These are phyloP conservation scores for Gambusia yucatana DNA, from an alignment of 2,797 vertebrate species.

Conservation along the genomic window DNA sequence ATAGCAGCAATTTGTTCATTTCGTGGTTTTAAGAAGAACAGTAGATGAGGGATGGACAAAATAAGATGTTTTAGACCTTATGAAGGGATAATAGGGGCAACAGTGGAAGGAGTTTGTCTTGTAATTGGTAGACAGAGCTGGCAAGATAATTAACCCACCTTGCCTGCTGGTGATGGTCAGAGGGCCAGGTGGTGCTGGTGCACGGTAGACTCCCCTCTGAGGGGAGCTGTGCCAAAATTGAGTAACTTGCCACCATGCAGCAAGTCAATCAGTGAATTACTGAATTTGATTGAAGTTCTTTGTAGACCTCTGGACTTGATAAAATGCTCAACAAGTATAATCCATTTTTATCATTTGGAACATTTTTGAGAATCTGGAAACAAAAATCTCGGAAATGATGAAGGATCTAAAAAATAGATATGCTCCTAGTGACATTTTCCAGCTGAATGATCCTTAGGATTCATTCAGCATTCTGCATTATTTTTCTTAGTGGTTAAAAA, in stretches of 20 bases:
- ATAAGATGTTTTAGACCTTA: not conserved
- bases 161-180: too few relatives aligned
- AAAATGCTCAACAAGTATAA: too few relatives aligned
- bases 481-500: not conserved
- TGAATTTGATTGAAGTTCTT: too few relatives aligned
- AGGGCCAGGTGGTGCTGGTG: too few relatives aligned
- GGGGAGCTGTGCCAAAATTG: too few relatives aligned
- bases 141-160: too few relatives aligned
- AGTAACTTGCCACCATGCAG: too few relatives aligned
- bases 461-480: not conserved
- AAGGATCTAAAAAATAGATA: not conserved
- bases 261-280: too few relatives aligned
- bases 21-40: not conserved
- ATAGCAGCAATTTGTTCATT: not conserved
- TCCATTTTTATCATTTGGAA: not conserved
- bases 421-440: not conserved
- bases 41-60: not conserved
- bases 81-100: not conserved
- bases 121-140: too few relatives aligned
- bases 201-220: too few relatives aligned
- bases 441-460: not conserved
- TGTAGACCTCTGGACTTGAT: too few relatives aligned
- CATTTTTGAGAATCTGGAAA: not conserved
- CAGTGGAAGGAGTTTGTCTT: too few relatives aligned
- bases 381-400: not conserved